Evolutionary conservation across 2,797 vertebrate genomes (phyloP).

Genomic region (Ptychobarbus kaznakovi): DNA sequence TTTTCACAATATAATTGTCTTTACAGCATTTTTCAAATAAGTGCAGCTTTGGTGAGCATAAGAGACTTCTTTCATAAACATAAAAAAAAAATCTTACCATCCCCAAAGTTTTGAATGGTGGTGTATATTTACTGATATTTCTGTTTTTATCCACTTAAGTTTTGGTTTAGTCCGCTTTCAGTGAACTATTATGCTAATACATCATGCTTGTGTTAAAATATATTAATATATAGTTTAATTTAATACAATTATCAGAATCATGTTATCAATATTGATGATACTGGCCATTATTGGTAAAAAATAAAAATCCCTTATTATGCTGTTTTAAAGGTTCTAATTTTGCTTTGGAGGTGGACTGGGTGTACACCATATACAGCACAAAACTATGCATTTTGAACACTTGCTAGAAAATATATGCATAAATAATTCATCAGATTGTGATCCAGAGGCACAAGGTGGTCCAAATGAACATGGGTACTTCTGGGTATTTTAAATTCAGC

Average conservation of each 20-base stretch:
- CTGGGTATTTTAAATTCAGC: neutral
- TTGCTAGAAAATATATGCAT: neutral
- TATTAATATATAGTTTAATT: neutral
- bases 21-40: neutral
- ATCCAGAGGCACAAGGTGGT: neutral
- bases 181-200: neutral
- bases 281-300: neutral
- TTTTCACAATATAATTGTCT: neutral
- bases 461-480: neutral
- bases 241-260: neutral
- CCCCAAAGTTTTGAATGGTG: neutral
- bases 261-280: neutral
- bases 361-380: neutral
- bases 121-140: neutral
- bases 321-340: neutral
- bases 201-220: neutral
- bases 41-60: neutral
- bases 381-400: neutral
- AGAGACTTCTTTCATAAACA: too few relatives aligned
- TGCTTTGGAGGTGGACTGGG: neutral
- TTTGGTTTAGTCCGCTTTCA: neutral
- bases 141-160: neutral
- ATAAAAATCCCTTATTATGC: neutral
- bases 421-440: neutral
- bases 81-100: neutral